Conservation (phyloP, 2,888 invertebrate species). For the Sipunculus nudus region DNA sequence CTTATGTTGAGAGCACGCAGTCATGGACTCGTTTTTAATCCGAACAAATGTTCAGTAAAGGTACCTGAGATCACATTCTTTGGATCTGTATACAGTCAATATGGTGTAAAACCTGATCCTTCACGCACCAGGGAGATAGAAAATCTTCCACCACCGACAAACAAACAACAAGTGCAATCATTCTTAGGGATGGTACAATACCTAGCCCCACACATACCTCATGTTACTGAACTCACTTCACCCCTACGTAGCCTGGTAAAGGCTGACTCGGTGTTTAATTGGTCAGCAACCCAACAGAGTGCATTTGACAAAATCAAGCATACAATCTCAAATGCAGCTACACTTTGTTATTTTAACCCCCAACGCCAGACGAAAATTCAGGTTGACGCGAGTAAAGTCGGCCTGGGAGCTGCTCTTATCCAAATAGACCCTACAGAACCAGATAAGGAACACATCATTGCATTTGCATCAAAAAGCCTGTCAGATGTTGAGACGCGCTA, state of each 20-base stretch:
- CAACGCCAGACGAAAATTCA: conserved; percentile 3
- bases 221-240: conserved; percentile 15
- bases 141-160: conserved; percentile 19
- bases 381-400: conserved; percentile 19
- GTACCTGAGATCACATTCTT: conserved; percentile 24
- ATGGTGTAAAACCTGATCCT: conserved; percentile 33
- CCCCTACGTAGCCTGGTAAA: conserved; percentile 20
- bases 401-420: conserved; percentile 28
- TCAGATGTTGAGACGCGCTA: conserved; percentile 19
- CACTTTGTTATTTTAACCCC: conserved; percentile 21
- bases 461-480: conserved; percentile 25
- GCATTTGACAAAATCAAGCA: too few species aligned
- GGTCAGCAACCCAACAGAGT: too few species aligned
- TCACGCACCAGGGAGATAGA: conserved; percentile 18
- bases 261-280: conserved; percentile 15
- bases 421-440: conserved; percentile 19
- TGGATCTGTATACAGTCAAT: conserved; percentile 18
- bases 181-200: conserved; percentile 30
- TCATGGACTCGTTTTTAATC: conserved; percentile 7
- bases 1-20: neutral
- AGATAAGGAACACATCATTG: conserved; percentile 12
- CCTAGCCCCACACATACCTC: conserved; percentile 21
- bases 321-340: too few species aligned
- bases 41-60: neutral
- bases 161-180: conserved; percentile 21